Base-by-base conservation (phyloP, 2,797 vertebrate genomes). In the Nyctibius grandis region DNA sequence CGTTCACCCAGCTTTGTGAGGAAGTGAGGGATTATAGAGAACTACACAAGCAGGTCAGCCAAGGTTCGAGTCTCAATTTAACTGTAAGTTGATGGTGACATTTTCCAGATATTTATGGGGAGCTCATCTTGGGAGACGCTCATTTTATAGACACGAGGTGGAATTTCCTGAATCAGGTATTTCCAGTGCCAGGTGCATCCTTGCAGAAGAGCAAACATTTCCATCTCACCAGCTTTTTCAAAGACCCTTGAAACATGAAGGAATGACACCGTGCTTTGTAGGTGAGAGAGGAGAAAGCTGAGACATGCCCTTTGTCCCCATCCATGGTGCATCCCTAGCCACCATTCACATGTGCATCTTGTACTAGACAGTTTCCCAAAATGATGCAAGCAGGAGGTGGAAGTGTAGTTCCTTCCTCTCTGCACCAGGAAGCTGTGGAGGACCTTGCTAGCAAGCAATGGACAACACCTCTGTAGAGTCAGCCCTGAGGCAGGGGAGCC, bases 11-110 rank as follows among this genome's bases (percentile, higher is more conserved):
- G 36, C 89, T 96, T 97, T 91, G 45, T 90, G 84, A 96, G 61
- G 97, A 97, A 98, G 95, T 96, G 84, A 93, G 96, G 93, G 96
- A 97, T 98, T 98, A 97, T 79, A 95, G 85, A 65, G 93, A 97
- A 91, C 96, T 95, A 93, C 65, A 72, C 18, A 20, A 74, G 59
- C 9, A 88, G 97, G 98, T 98, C 97, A 97, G 98, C 98, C 98
- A 98, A 97, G 96, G 98, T 97, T 98, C 96, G 95, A 4, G 28
- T 95, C 95, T 97, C 98, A 97, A 89, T 74, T 93, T 74, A 64
- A 85, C 38, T 81, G 50, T 88, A 91, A 83, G 72, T 54, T 80
- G 75, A 94, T 83, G 48, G 65, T 83, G 93, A 98, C 87, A 83
- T 96, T 97, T 97, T 96, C 95, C 97, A 98, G 98, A 96, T 97